Conservation (phyloP, 2,888 invertebrate species). For the Itoplectis maculator region DNA sequence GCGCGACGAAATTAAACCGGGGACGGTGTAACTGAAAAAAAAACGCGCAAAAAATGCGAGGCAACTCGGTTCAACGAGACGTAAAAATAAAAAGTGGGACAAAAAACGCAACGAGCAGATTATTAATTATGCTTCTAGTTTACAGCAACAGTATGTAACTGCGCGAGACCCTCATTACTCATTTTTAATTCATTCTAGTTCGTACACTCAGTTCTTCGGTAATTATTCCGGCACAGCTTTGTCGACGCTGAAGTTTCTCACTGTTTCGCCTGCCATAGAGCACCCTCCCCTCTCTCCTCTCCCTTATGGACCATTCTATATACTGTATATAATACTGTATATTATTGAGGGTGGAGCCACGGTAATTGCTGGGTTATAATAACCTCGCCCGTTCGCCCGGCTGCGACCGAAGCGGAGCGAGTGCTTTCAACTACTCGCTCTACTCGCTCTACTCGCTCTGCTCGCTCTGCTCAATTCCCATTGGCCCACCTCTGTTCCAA, state of each 20-base stretch:
- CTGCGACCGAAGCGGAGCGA: constrained; percentile 9
- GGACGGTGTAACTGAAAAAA: neutral
- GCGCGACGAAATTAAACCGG: neutral
- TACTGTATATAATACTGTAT: constrained; percentile 43
- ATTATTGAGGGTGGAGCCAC: constrained; percentile 50
- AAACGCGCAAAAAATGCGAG: neutral
- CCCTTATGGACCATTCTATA: neutral
- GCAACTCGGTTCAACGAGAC: neutral
- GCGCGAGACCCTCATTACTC: constrained; percentile 27
- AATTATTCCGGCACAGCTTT: constrained; percentile 1
- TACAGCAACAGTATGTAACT: constrained; percentile 8
- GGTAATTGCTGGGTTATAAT: constrained; percentile 62
- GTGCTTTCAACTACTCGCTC: constrained; percentile 48
- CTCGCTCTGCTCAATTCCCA: constrained; percentile 41
- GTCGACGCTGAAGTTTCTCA: neutral
- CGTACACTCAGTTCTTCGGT: neutral
- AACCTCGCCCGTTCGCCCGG: constrained; percentile 7
- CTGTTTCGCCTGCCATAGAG: neutral
- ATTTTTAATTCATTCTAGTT: constrained; percentile 34
- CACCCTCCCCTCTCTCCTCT: too few species aligned
- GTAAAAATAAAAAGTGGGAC: neutral
- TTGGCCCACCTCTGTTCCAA: constrained; percentile 24
- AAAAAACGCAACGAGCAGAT: neutral
- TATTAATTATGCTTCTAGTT: constrained; percentile 5
- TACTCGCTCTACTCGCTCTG: constrained; percentile 19